These are phyloP conservation scores for Myotis pilosus DNA, from an alignment of 2,797 vertebrate species.

Conservation along the genomic window DNA sequence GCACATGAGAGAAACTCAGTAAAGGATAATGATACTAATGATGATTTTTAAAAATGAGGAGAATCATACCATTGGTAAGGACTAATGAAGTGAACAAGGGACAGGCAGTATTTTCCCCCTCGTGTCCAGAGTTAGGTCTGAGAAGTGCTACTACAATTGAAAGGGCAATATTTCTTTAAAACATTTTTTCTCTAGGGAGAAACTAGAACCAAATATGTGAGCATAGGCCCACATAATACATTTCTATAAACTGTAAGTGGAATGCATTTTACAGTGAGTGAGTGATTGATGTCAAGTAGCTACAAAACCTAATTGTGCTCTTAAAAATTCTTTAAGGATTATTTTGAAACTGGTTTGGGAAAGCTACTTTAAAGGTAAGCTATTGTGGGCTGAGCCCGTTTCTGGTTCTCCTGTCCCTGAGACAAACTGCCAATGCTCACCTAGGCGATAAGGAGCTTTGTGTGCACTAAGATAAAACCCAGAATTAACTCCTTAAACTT, in stretches of 20 bases:
- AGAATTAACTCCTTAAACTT: conserved; percentile 32
- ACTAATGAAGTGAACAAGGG: background rate
- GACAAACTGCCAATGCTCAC: conserved; percentile 10
- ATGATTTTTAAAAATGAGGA: background rate
- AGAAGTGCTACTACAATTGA: background rate
- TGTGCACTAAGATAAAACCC: conserved; percentile 30
- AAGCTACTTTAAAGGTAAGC: conserved; percentile 35
- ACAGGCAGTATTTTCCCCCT: background rate
- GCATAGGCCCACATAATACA: background rate
- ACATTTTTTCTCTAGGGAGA: background rate
- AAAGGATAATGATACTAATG: background rate
- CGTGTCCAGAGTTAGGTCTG: background rate
- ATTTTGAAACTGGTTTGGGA: conserved; percentile 45
- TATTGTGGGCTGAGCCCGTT: background rate
- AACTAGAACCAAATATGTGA: conserved; percentile 36
- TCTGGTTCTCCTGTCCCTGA: conserved; percentile 41
- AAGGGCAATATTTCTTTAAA: conserved; percentile 52
- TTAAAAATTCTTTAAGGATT: conserved; percentile 59
- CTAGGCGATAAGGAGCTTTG: background rate
- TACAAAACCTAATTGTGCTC: conserved; percentile 39
- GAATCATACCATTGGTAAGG: background rate
- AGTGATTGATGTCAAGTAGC: conserved; percentile 60
- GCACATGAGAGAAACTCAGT: background rate
- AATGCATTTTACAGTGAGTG: conserved; percentile 25
- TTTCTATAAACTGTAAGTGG: conserved; percentile 53